Evolutionary conservation across 2,888 invertebrate species (phyloP).

Genomic region (Cyclophora albipunctata): DNA sequence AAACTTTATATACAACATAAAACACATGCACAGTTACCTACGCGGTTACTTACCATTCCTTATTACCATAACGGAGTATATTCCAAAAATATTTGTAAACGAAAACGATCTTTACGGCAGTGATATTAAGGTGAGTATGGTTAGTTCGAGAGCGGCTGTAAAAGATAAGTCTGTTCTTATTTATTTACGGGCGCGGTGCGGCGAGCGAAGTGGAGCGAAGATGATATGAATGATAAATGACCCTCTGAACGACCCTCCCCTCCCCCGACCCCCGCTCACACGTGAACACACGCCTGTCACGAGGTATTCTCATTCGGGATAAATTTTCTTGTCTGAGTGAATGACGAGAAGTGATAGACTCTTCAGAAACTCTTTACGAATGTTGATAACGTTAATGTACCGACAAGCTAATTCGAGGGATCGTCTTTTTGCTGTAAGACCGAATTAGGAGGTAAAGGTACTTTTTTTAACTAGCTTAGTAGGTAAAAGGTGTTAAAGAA

Average conservation of each 20-base stretch:
- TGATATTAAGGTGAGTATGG: conserved; percentile 21
- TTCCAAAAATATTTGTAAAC: conserved; percentile 4
- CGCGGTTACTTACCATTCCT: conserved; percentile 43
- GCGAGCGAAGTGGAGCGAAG: conserved; percentile 76
- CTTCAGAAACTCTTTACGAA: conserved; percentile 49
- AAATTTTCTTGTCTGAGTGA: conserved; percentile 53
- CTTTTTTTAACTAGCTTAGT: no score
- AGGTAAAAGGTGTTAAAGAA: no score
- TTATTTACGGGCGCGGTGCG: conserved; percentile 72
- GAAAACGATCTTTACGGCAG: conserved; percentile 23
- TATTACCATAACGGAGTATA: conserved; percentile 29
- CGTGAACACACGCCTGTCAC: conserved; percentile 56
- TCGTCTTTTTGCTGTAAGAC: background rate
- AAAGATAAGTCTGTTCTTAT: conserved; percentile 76
- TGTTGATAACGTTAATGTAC: conserved; percentile 35
- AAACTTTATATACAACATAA: conserved; percentile 37
- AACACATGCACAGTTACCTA: conserved; percentile 67
- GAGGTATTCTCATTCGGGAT: conserved; percentile 55
- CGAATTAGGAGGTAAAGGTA: no score
- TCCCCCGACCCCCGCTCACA: conserved; percentile 47
- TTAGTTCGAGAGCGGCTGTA: conserved; percentile 48
- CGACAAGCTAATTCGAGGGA: conserved; percentile 17
- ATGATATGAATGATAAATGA: conserved; percentile 77
- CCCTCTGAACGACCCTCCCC: conserved; percentile 53
- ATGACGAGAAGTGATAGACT: conserved; percentile 57